Percentiles rank a stretch among this genome's conserved stretches.
These are phyloP conservation scores for Andricus curvator DNA, from an alignment of 2,888 invertebrate genomes.

Conservation along the genomic window DNA sequence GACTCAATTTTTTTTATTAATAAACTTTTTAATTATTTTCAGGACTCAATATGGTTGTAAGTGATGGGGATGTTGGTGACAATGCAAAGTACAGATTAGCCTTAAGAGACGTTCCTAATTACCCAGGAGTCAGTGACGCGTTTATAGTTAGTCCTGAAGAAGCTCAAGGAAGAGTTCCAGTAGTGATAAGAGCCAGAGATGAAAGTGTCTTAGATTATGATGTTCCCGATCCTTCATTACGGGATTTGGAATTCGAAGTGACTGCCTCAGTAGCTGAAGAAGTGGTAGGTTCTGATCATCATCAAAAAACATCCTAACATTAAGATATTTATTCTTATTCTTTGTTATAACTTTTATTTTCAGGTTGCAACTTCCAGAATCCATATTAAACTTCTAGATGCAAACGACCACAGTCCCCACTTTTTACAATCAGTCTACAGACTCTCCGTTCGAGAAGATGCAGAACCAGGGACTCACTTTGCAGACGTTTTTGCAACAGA, in stretches of 20 bases:
- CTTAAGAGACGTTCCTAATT: conserved; percentile 80
- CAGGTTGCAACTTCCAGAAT: conserved; percentile 82
- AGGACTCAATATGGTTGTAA: conserved; percentile 86
- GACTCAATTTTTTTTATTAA: not conserved
- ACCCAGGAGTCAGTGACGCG: conserved; percentile 71
- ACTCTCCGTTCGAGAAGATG: conserved; percentile 84
- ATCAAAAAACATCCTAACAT: not conserved
- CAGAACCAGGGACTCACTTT: conserved; percentile 82
- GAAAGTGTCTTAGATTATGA: conserved; percentile 86
- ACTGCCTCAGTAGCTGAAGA: conserved; percentile 81
- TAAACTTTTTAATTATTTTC: conserved; percentile 29
- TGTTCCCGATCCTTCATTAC: conserved; percentile 81
- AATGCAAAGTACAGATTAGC: conserved; percentile 86
- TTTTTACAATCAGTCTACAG: conserved; percentile 84
- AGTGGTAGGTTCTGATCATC: conserved; percentile 68
- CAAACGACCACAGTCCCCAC: conserved; percentile 89
- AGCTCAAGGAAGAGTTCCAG: conserved; percentile 87
- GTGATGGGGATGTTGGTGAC: conserved; percentile 86
- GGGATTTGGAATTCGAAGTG: conserved; percentile 85
- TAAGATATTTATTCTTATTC: not conserved
- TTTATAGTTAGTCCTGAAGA: conserved; percentile 82
- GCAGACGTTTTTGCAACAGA: conserved; percentile 86
- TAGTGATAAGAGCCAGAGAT: conserved; percentile 86
- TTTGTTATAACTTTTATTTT: conserved; percentile 42
- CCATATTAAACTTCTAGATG: conserved; percentile 85